A percentile compares a stretch with the other conserved stretches of the same genome.
These are phyloP conservation scores for Sylvilagus floridanus DNA, from an alignment of 2,797 vertebrate genomes.

Conservation along the genomic window DNA sequence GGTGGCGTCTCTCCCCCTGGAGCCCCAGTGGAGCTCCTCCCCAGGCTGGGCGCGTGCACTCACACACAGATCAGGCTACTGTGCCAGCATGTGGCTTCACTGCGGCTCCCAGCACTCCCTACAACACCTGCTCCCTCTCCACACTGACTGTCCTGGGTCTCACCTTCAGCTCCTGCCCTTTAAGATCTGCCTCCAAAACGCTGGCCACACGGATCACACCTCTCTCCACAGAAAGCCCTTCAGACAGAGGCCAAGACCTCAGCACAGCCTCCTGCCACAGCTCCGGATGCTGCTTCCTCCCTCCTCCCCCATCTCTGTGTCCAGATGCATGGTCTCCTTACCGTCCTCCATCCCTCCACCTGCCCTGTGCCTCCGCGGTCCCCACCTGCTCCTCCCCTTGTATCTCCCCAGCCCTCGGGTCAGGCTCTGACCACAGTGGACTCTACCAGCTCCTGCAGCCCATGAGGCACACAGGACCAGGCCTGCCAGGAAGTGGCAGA, in stretches of 20 bases:
- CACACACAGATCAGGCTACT: background rate
- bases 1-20: background rate
- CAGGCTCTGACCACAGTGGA: background rate
- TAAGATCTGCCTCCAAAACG: background rate
- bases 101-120: background rate
- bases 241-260: background rate
- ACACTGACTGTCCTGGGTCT: too few relatives aligned
- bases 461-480: background rate
- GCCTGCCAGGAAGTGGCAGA: background rate
- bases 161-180: background rate
- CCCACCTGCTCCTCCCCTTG: background rate
- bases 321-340: background rate
- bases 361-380: rapidly evolving
- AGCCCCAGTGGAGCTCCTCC: background rate
- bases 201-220: background rate
- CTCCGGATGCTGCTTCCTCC: background rate
- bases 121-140: background rate
- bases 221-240: background rate
- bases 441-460: background rate
- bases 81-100: rapidly evolving
- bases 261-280: background rate
- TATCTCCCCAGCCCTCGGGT: background rate
- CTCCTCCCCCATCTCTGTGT: background rate
- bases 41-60: rapidly evolving
- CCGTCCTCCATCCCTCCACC: background rate